These are phyloP conservation scores for Scaptodrosophila latifasciaeformis DNA, from an alignment of 2,888 invertebrate genomes.

Conservation along the genomic window DNA sequence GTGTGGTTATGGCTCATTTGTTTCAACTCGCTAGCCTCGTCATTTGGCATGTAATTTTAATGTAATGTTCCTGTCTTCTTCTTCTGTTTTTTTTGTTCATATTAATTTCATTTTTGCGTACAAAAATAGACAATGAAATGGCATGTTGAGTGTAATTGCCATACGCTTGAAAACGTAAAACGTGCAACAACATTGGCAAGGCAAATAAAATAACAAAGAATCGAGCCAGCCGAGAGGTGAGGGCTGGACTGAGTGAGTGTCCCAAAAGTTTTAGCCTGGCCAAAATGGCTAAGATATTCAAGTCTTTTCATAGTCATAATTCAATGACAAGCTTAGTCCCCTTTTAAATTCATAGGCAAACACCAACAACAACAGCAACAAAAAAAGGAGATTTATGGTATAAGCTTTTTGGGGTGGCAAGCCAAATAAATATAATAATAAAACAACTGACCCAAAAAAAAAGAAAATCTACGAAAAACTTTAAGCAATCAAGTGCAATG, in stretches of 20 bases:
- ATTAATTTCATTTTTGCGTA: conserved; percentile 57
- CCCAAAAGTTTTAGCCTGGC: neutral
- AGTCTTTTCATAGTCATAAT: neutral
- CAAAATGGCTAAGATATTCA: neutral
- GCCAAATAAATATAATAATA: neutral
- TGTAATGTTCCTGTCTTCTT: too few species aligned
- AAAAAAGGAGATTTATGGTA: neutral
- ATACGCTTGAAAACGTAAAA: neutral
- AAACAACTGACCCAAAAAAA: neutral
- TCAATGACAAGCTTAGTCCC: conserved; percentile 2
- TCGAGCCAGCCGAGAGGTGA: neutral
- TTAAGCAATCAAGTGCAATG: too few species aligned
- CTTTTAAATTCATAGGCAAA: neutral
- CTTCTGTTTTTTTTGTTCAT: too few species aligned
- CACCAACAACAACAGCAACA: neutral
- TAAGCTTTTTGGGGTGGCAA: neutral
- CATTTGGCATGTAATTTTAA: neutral
- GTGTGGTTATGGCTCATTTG: neutral
- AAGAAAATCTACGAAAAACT: too few species aligned
- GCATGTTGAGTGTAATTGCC: conserved; percentile 11
- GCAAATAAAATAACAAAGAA: conserved; percentile 25
- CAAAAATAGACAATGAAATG: conserved; percentile 45
- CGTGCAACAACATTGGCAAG: conserved; percentile 19
- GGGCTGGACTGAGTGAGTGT: neutral
- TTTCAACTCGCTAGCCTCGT: neutral